phyloP scores from a whole-genome alignment of 2,888 invertebrate genomes.

The Prosapia bicincta region DNA sequence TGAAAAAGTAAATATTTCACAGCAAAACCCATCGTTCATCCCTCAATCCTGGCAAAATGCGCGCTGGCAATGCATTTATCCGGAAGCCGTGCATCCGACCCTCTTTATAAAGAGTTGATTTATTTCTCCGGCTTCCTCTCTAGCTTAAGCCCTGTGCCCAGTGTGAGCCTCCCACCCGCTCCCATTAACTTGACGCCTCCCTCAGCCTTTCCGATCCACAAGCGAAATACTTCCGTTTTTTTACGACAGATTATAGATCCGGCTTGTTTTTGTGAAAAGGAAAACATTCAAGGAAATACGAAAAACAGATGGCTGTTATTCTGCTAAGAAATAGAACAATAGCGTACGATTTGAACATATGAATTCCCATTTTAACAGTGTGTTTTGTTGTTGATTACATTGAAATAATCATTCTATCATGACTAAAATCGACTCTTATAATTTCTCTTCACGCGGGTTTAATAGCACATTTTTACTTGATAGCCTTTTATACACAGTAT shows the following conservation, averaged over 20 bases:
- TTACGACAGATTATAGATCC: not conserved
- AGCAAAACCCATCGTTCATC: too few species aligned
- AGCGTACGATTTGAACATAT: too few species aligned
- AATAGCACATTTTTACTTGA: too few species aligned
- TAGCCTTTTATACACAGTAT: too few species aligned
- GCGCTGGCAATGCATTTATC: not conserved
- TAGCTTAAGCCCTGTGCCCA: not conserved
- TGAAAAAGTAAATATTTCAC: too few species aligned
- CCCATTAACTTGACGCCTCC: slow-evolving; percentile 2
- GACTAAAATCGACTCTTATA: too few species aligned
- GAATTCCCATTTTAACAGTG: too few species aligned
- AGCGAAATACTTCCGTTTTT: slow-evolving; percentile 2
- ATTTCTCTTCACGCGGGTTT: too few species aligned
- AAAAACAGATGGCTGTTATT: not conserved
- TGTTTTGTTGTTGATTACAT: too few species aligned
- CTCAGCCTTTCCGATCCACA: not conserved
- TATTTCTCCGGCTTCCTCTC: not conserved
- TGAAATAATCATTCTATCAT: too few species aligned
- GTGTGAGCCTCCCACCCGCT: not conserved
- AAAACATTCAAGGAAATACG: not conserved
- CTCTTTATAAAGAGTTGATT: slow-evolving; percentile 2
- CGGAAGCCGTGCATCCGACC: not conserved
- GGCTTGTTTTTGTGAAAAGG: not conserved
- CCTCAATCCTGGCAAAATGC: not conserved
- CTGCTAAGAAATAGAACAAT: not conserved